Base-by-base conservation (phyloP, 2,113 vertebrate genomes). In the Cinclus cinclus region DNA sequence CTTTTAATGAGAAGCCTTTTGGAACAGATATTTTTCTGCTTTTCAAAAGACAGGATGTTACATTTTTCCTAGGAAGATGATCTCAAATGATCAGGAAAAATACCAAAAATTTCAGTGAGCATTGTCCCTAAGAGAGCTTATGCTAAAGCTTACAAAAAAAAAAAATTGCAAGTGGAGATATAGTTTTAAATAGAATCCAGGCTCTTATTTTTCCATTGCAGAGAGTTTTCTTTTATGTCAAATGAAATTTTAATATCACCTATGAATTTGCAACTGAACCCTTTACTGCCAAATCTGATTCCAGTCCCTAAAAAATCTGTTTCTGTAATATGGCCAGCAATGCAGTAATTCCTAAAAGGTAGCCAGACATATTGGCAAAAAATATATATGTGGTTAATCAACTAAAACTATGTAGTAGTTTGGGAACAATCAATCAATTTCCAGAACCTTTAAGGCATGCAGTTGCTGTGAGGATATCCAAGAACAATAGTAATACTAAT, bases 251-350 rank as follows among this genome's bases (percentile, higher is more conserved):
- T 97, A 97, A 96, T 89, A 97, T 97, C 97, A 98, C 97, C 94
- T 97, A 96, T 97, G 98, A 97, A 97, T 97, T 97, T 98, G 96
- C 97, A 98, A 97, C 94, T 41, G 53, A 98, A 97, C 90, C 75
- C 82, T 98, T 97, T 96, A 92, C 97, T 98, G 98, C 97, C 97
- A 98, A 97, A 97, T 96, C 95, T 97, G 96, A 98, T 98, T 98
- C 97, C 94, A 98, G 87, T 97, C 94, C 92, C 96, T 95, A 93
- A 92, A 90, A 96, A 93, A 97, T 97, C 95, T 97, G 96, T 96
- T 98, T 97, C 97, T 97, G 96, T 98, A 98, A 98, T 97, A 93
- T 31, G 76, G 97, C 94, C 98, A 98, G 95, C 94, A 97, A 70
- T 59, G 70, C 92, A 97, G 91, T 97, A 97, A 97, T 95, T 97